Percentiles rank a stretch among this genome's conserved stretches.
Conservation (phyloP, 2,797 vertebrate genomes). For the Podarcis lilfordi region DNA sequence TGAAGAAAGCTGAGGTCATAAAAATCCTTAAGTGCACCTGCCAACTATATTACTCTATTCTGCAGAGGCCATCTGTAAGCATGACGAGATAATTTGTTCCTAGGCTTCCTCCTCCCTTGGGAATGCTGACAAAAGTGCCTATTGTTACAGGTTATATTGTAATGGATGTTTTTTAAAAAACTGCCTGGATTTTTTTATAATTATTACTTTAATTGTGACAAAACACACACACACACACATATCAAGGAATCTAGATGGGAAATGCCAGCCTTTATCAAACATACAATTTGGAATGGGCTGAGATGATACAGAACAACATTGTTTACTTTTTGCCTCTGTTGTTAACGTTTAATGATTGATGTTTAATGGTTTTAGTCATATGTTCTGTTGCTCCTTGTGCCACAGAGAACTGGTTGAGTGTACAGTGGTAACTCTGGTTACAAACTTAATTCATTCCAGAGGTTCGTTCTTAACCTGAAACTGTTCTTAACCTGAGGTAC, state of each 20-base stretch:
- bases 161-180: not conserved
- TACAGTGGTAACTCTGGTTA: too few species aligned
- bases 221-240: not conserved
- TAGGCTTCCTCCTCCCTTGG: not conserved
- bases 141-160: conserved; percentile 14
- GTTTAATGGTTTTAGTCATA: not conserved
- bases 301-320: not conserved
- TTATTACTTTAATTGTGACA: not conserved
- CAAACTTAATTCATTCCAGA: too few species aligned
- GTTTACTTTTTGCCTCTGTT: not conserved
- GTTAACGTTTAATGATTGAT: not conserved
- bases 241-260: not conserved
- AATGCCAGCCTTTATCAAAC: too few species aligned
- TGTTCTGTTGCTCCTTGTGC: not conserved
- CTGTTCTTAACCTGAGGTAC: too few species aligned
- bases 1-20: conserved; percentile 1
- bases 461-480: too few species aligned
- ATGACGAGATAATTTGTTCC: conserved; percentile 6
- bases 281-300: too few species aligned
- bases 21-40: not conserved
- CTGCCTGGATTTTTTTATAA: not conserved
- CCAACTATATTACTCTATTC: not conserved
- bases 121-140: not conserved
- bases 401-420: not conserved
- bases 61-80: conserved; percentile 18